Evolutionary conservation across 2,113 vertebrate species (phyloP).

Genomic region (Craseonycteris thonglongyai): DNA sequence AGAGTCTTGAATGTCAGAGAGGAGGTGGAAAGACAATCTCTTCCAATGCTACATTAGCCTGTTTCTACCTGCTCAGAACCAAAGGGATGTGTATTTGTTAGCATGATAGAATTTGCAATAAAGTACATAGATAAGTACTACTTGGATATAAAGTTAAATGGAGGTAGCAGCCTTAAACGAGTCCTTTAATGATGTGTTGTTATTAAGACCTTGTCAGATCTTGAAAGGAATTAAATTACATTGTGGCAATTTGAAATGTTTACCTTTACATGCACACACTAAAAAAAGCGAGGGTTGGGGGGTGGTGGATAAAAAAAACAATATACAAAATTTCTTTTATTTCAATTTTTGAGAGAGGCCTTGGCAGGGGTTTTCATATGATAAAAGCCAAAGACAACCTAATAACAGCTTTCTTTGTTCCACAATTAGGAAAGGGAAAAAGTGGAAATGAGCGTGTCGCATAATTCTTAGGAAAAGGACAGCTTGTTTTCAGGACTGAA

Average conservation of each 20-base stretch:
- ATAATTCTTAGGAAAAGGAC: slow-evolving; percentile 40
- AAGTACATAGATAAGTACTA: not conserved
- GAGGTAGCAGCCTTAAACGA: slow-evolving; percentile 36
- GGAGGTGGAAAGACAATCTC: not conserved
- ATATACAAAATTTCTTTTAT: slow-evolving; percentile 16
- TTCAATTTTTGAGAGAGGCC: not conserved
- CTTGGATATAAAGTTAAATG: not conserved
- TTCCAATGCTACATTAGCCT: not conserved
- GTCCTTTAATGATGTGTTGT: slow-evolving; percentile 43
- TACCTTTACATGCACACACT: slow-evolving; percentile 12
- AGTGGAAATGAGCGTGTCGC: slow-evolving; percentile 11
- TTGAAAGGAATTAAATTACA: slow-evolving; percentile 50
- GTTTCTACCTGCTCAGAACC: not conserved
- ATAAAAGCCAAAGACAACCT: slow-evolving; percentile 23
- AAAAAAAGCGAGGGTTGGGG: not conserved
- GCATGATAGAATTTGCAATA: not conserved
- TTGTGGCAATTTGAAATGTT: slow-evolving; percentile 39
- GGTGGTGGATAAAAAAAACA: not conserved
- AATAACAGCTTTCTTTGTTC: slow-evolving; percentile 40
- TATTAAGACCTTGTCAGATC: slow-evolving; percentile 41
- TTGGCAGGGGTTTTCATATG: not conserved
- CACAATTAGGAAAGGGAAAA: slow-evolving; percentile 45
- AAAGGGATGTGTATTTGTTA: not conserved
- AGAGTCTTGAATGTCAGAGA: not conserved
- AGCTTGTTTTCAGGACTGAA: slow-evolving; percentile 31